These are phyloP conservation scores for Chaenogobius annularis DNA, from an alignment of 2,113 vertebrate species.

Conservation along the genomic window DNA sequence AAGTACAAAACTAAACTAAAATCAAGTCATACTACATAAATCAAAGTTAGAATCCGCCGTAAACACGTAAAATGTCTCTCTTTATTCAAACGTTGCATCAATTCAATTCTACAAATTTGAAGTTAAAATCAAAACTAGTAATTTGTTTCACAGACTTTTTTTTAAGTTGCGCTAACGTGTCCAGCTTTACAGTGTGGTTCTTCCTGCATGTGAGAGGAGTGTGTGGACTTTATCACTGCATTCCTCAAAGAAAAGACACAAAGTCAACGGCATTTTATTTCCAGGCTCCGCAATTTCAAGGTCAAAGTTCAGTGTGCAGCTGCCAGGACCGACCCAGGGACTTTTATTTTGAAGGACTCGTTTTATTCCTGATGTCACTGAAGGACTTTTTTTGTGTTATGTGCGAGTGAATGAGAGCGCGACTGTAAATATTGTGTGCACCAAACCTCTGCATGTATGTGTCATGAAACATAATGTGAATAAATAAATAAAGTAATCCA, in stretches of 20 bases:
- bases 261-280: neutral
- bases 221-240: neutral
- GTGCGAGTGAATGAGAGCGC: slow-evolving; percentile 9
- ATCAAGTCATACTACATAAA: too few relatives aligned
- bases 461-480: slow-evolving; percentile 53
- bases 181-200: neutral
- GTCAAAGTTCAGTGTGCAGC: slow-evolving; percentile 42
- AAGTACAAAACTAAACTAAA: too few relatives aligned
- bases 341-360: slow-evolving; percentile 29
- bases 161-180: neutral
- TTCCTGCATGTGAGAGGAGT: slow-evolving; percentile 5
- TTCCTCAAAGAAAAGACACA: slow-evolving; percentile 4
- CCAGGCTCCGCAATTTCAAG: slow-evolving; percentile 1
- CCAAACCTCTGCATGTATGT: slow-evolving; percentile 32
- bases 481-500: slow-evolving; percentile 54
- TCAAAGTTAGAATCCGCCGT: too few relatives aligned
- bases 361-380: slow-evolving; percentile 1
- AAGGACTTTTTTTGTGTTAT: slow-evolving; percentile 31
- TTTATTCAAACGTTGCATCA: too few relatives aligned
- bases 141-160: neutral
- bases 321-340: slow-evolving; percentile 35
- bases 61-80: too few relatives aligned
- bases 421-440: slow-evolving; percentile 26
- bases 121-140: too few relatives aligned
- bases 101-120: too few relatives aligned